Evolutionary conservation across 1,140 invertebrate species (phyloP), one percentile per base, ranked within the genome.

Genomic region (Fopius arisanus): DNA sequence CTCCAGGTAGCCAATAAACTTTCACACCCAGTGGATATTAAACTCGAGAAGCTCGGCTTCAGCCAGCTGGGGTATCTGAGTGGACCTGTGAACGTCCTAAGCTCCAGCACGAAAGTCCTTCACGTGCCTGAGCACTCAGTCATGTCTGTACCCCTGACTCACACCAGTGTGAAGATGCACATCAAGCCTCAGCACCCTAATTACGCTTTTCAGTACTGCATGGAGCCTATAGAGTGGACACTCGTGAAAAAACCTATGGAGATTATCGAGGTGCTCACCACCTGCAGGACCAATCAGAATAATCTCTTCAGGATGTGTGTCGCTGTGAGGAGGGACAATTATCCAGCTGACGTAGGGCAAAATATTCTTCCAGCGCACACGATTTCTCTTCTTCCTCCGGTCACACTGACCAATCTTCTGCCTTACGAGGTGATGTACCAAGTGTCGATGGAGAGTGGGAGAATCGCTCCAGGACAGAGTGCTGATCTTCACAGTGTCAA

Each of bases 1-100:
- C 87, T 99, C 51, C 91, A 92, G 69, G 86, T 98, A 1, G 86
- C 91, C 5, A 99, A 99, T 88, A 90, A 90, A 78, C 83, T 96
- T 72, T 90, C 91, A 63, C 91, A 94, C 72, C 80, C 90, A 0
- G 89, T 97, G 10, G 94, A 96, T 80, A 84, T 94, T 0, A 93
- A 92, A 81, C 87, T 93, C 76, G 91, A 92, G 67, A 91, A 91
- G 82, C 81, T 85, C 3, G 19, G 23, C 7, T 75, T 85, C 63
- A 80, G 81, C 66, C 83, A 88, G 37, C 78, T 86, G 37, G 82
- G 82, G 75, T 83, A 70, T 23, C 16, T 16, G 4, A 29, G 54
- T 10, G 14, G n/a, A 19, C 62, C 62, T 16, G 29, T 12, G 12
- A 33, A n/a, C 26, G 7, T 19, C 6, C 29, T 5, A n/a, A 28